These are phyloP conservation scores for Anas flavirostris DNA, from an alignment of 2,797 vertebrate species.

Conservation along the genomic window DNA sequence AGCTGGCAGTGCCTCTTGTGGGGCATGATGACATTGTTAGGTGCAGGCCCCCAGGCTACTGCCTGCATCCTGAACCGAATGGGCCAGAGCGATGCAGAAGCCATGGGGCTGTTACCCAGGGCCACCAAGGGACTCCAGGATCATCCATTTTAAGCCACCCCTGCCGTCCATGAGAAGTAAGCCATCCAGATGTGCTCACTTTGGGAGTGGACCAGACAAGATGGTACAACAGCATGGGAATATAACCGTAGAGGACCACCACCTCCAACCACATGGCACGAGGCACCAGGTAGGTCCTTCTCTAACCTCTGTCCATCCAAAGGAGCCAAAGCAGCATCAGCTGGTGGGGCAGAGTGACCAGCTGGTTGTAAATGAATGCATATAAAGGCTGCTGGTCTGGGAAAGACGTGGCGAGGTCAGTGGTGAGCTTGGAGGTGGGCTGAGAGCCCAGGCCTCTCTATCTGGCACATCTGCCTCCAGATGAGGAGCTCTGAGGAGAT, in stretches of 20 bases:
- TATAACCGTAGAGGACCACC: not conserved
- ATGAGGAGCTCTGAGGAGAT: not conserved
- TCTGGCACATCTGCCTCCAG: not conserved
- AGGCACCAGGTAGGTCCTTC: not conserved
- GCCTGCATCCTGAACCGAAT: not conserved
- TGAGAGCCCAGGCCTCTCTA: not conserved
- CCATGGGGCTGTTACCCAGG: not conserved
- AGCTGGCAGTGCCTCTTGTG: not conserved
- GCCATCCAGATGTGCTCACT: not conserved
- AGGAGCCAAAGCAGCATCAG: not conserved
- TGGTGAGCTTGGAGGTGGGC: not conserved
- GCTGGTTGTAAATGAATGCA: not conserved
- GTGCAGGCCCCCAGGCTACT: fast-evolving
- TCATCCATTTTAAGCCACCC: no score
- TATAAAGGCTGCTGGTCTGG: not conserved
- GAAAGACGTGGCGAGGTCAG: not conserved
- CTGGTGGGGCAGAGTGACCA: not conserved
- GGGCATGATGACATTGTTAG: not conserved
- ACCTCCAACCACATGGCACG: fast-evolving
- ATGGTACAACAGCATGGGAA: not conserved
- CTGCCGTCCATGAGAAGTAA: not conserved
- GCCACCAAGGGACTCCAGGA: no score
- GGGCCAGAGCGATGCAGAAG: not conserved
- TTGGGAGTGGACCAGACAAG: not conserved
- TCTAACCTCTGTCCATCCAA: not conserved